Percentiles rank a stretch among this genome's conserved stretches.
Conservation (phyloP, 2,113 vertebrate species). For the Herpailurus yagouaroundi region DNA sequence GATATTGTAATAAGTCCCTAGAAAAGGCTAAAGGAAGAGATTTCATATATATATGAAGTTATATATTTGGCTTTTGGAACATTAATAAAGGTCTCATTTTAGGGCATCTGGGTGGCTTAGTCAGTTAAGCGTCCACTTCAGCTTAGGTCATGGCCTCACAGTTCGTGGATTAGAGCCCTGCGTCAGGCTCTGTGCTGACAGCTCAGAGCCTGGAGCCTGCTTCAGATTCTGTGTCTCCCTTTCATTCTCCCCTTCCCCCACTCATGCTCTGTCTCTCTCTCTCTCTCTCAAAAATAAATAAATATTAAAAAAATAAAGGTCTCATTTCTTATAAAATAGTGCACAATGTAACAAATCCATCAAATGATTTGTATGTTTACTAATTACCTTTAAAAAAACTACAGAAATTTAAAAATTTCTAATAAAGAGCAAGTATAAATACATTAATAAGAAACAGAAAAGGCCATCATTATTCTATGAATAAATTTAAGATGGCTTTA, state of each 20-base stretch:
- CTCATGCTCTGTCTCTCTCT: too few relatives aligned
- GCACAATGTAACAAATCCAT: not conserved
- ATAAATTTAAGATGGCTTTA: not conserved
- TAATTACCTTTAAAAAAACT: not conserved
- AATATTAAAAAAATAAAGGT: not conserved
- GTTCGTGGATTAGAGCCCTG: too few relatives aligned
- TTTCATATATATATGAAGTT: not conserved
- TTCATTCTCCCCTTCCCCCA: too few relatives aligned
- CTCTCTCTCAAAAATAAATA: too few relatives aligned
- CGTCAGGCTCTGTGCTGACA: too few relatives aligned
- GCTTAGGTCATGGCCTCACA: too few relatives aligned
- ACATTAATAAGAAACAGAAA: not conserved
- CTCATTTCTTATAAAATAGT: not conserved
- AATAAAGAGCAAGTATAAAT: not conserved
- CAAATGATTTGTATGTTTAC: not conserved
- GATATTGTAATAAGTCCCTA: not conserved
- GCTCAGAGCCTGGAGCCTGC: too few relatives aligned
- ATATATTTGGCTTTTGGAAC: not conserved
- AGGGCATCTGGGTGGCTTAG: too few relatives aligned
- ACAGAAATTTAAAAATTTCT: not conserved
- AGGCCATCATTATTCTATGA: not conserved
- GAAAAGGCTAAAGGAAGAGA: not conserved
- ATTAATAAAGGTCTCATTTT: not conserved
- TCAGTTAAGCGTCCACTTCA: too few relatives aligned
- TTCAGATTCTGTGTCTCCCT: too few relatives aligned